Conservation (phyloP, 2,797 vertebrate species). For the Todus mexicanus region DNA sequence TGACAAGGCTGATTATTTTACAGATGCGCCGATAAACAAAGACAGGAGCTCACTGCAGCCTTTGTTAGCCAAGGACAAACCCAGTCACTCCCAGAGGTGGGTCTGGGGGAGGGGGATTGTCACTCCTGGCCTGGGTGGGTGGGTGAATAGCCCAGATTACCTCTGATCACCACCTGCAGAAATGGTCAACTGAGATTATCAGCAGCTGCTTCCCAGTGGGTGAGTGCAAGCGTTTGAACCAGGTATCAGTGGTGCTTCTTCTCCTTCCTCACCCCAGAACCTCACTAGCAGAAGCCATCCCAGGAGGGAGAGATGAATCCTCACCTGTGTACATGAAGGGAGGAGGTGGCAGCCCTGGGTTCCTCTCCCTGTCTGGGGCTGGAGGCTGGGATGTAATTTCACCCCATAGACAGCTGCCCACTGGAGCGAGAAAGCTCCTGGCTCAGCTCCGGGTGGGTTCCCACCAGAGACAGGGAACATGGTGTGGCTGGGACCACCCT, state of each 20-base stretch:
- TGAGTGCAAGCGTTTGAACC: background rate
- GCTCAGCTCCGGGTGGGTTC: background rate
- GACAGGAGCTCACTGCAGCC: background rate
- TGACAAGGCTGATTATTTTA: background rate
- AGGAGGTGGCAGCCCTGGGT: background rate
- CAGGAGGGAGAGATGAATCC: background rate
- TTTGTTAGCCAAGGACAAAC: background rate
- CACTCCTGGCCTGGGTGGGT: background rate
- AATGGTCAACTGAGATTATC: background rate
- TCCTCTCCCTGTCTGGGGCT: background rate
- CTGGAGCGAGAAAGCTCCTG: background rate
- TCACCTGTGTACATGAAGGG: fast-evolving
- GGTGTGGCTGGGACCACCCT: background rate
- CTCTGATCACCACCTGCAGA: background rate
- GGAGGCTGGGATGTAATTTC: background rate
- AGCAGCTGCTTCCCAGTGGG: background rate
- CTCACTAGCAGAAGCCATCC: background rate
- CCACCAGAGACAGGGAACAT: background rate
- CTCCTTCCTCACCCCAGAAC: background rate
- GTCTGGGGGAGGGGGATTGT: background rate
- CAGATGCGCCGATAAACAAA: background rate
- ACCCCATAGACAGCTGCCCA: background rate
- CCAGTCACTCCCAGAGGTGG: background rate
- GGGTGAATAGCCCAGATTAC: background rate
- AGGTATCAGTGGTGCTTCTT: background rate